A percentile compares a stretch with the other conserved stretches of the same genome.
phyloP scores from a whole-genome alignment of 2,888 invertebrate genomes.

The Eurytoma adleriae region DNA sequence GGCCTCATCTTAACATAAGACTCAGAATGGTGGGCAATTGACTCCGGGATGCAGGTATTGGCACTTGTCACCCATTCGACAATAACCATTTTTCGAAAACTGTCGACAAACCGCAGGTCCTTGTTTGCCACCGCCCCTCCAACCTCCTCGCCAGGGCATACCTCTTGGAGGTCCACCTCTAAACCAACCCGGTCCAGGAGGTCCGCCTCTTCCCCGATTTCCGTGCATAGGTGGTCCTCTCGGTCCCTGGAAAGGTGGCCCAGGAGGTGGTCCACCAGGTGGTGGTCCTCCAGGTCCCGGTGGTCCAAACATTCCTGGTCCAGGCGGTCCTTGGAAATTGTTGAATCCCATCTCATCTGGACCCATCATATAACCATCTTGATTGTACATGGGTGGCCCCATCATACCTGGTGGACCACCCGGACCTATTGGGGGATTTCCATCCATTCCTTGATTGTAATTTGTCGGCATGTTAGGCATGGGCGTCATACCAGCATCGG shows the following conservation, averaged over 20 bases:
- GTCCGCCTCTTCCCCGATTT: slow-evolving; percentile 72
- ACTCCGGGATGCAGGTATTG: slow-evolving; percentile 88
- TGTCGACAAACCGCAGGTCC: slow-evolving; percentile 82
- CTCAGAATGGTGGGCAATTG: slow-evolving; percentile 77
- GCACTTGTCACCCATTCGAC: slow-evolving; percentile 89
- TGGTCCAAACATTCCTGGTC: slow-evolving; percentile 69
- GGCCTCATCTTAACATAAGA: neutral
- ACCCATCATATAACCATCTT: slow-evolving; percentile 72
- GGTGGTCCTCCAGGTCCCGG: slow-evolving; percentile 67
- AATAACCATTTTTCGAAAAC: slow-evolving; percentile 88
- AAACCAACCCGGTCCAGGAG: slow-evolving; percentile 74
- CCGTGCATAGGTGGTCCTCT: slow-evolving; percentile 67
- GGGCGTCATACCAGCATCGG: slow-evolving; percentile 68
- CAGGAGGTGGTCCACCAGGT: slow-evolving; percentile 54
- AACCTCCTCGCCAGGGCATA: slow-evolving; percentile 78
- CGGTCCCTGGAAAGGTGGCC: slow-evolving; percentile 67
- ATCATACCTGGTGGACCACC: slow-evolving; percentile 76
- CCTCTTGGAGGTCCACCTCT: slow-evolving; percentile 71
- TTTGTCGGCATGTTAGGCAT: slow-evolving; percentile 64
- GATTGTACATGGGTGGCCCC: slow-evolving; percentile 71
- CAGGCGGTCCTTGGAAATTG: slow-evolving; percentile 69
- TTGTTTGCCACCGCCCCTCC: slow-evolving; percentile 72
- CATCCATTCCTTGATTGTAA: slow-evolving; percentile 72
- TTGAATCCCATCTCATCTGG: slow-evolving; percentile 71
- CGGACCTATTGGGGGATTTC: slow-evolving; percentile 71